Base-by-base conservation (phyloP, 2,888 invertebrate genomes). In the Euspilapteryx auroguttella region DNA sequence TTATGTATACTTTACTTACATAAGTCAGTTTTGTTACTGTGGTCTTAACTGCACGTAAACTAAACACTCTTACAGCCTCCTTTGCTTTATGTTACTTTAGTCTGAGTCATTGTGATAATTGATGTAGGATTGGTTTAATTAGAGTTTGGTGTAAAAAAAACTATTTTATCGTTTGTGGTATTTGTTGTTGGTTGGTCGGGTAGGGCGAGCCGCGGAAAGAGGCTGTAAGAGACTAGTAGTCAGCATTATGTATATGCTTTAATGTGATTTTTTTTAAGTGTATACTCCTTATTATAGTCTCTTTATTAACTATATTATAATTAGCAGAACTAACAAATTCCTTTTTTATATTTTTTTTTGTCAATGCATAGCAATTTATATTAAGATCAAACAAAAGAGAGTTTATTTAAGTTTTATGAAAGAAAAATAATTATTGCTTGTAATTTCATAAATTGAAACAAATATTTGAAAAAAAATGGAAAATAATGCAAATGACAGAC, bases 211-310 rank as follows among this genome's bases (percentile, higher is more conserved):
- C 33, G 47, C 45, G 48, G 45, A 51, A 51, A 41, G 63, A 44
- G 71, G 71, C 73, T 68, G 73, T 63, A 53, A 61, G 66, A 65
- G 65, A 56, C 43, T 53, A 71, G 75, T 77, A 76, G 76, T 76
- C 76, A 75, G 73, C 73, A 75, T 73, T 76, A 77, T 75, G 66
- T 73, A 73, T 76, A 75, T 76, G 75, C 76, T 77, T 77, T 73
- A 75, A 73, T 77, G 76, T 77, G 76, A 77, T 77, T 76, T 75
- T n/a, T n/a, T 73, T 73, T 69, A 66, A 69, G 71, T 73, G 75
- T 75, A n/a, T n/a, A 75, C 75, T 75, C 75, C 62, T 71, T 69
- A 71, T 71, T 64, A 26, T 75, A 75, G 69, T 65, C 61, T 68
- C 69, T 71, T 71, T 65, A 63, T 65, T 64, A 62, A 68, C 8